Conservation (phyloP, 2,797 vertebrate species). For the Vireo griseus region DNA sequence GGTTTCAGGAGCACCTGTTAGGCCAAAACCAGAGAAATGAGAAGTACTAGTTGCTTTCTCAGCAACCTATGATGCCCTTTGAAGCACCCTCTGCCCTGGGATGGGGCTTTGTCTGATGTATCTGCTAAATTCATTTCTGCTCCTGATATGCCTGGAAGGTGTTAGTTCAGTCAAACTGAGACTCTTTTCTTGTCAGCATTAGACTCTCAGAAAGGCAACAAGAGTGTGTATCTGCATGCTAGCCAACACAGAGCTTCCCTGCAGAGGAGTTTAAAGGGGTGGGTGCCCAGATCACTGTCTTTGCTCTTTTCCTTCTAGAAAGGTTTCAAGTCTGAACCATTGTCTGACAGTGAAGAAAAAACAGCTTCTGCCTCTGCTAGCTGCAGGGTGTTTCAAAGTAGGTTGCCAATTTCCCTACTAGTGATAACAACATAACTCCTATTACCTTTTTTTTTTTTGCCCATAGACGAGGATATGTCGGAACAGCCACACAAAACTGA, state of each 20-base stretch:
- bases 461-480: not conserved
- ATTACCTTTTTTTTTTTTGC: not conserved
- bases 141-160: not conserved
- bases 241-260: not conserved
- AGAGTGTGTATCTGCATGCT: not conserved
- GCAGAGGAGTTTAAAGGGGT: not conserved
- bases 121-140: not conserved
- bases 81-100: not conserved
- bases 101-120: rapidly evolving
- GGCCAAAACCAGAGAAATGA: not conserved
- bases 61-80: not conserved
- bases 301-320: not conserved
- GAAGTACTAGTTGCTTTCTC: not conserved
- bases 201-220: not conserved
- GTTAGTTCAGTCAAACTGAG: not conserved
- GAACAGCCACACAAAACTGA: not conserved
- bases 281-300: not conserved
- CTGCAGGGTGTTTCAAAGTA: not conserved
- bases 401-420: not conserved
- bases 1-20: not conserved
- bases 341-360: not conserved
- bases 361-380: not conserved
- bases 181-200: not conserved
- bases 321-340: not conserved
- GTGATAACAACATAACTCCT: not conserved